Conservation (phyloP, 2,797 vertebrate genomes). For the Mus spretus region DNA sequence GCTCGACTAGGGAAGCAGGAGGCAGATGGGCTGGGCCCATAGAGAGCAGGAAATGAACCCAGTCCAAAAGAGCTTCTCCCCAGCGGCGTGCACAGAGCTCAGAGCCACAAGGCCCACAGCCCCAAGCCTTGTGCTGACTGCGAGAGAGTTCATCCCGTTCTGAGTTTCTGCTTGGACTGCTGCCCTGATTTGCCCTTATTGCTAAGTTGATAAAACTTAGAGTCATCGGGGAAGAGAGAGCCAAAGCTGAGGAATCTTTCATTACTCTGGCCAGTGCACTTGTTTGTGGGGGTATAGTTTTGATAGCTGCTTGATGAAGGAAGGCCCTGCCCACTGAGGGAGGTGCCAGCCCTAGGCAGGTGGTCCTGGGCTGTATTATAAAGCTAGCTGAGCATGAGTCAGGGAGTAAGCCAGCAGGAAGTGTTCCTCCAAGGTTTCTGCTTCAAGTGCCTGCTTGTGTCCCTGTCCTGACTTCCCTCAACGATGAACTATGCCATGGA, state of each 20-base stretch:
- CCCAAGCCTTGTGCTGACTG: background rate
- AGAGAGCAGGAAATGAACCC: constrained; percentile 49
- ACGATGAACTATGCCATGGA: no score
- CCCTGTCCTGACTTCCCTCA: background rate
- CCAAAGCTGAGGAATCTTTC: background rate
- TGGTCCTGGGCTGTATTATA: background rate
- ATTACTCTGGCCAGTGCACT: background rate
- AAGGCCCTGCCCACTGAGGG: background rate
- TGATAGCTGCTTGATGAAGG: no score
- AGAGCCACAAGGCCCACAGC: background rate
- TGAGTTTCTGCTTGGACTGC: background rate
- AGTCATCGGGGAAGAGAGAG: background rate
- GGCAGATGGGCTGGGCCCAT: background rate
- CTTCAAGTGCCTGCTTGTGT: background rate
- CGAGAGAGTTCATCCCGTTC: background rate
- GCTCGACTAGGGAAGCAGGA: background rate
- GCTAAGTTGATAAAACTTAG: background rate
- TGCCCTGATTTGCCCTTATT: background rate
- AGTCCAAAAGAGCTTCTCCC: background rate
- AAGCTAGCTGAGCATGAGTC: no score
- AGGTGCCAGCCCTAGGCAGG: background rate
- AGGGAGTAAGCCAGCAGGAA: background rate
- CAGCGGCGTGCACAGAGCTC: background rate
- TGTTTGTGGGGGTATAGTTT: background rate
- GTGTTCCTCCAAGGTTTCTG: background rate